Conservation (phyloP, 2,888 invertebrate species). For the Neocrepidodera transversa region DNA sequence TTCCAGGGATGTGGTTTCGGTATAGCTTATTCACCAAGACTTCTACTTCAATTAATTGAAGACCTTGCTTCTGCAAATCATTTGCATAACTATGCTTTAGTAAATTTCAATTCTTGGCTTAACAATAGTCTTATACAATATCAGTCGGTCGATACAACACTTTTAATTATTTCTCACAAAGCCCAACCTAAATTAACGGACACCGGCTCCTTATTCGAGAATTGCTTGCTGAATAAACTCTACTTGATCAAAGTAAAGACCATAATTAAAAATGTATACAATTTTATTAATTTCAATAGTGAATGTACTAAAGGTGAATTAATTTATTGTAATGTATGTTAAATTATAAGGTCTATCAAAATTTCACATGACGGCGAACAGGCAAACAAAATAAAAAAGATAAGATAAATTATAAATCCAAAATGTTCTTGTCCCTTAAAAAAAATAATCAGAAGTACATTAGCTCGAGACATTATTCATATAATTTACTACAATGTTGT, state of each 20-base stretch:
- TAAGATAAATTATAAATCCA: too few relatives aligned
- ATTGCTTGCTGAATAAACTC: conserved; percentile 8
- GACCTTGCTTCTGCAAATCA: conserved; percentile 46
- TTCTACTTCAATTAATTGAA: conserved; percentile 50
- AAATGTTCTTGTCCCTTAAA: too few relatives aligned
- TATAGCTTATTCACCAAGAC: conserved; percentile 48
- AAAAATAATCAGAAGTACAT: too few relatives aligned
- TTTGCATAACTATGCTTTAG: conserved; percentile 50
- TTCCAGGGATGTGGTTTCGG: conserved; percentile 47
- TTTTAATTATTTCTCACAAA: conserved; percentile 33
- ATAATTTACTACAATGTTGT: too few relatives aligned
- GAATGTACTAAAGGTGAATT: too few relatives aligned
- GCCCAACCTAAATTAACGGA: conserved; percentile 24
- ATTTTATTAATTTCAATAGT: too few relatives aligned
- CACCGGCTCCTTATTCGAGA: conserved; percentile 10
- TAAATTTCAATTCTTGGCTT: conserved; percentile 44
- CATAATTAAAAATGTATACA: too few relatives aligned
- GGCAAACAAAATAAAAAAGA: too few relatives aligned
- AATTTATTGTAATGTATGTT: too few relatives aligned
- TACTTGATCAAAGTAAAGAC: not conserved
- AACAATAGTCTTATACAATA: conserved; percentile 47
- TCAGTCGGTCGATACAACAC: conserved; percentile 40
- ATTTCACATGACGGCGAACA: too few relatives aligned
- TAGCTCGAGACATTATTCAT: too few relatives aligned
- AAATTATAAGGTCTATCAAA: too few relatives aligned